Evolutionary conservation across 2,888 invertebrate species (phyloP), one percentile per base, ranked within the genome.

Genomic region (Altica lythri): DNA sequence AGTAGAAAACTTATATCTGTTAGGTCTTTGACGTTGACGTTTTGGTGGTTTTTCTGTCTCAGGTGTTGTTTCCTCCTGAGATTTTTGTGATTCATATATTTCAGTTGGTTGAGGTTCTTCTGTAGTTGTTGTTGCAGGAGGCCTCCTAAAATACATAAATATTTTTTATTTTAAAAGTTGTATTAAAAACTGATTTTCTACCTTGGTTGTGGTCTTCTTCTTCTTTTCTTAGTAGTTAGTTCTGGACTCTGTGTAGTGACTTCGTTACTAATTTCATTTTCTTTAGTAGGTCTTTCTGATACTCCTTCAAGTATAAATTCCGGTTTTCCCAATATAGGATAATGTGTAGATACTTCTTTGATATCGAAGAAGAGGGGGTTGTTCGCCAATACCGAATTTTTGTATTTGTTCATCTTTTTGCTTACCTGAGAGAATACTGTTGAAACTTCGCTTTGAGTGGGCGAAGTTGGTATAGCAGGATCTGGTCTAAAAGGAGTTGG

Each of bases 311-410:
- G 42, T 14, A 25, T 32, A 29, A 61, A 63, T 14, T 60, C 59
- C 0, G 70, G 72, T 50, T 57, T 65, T 32, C 53, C 53, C 10
- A 75, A 57, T 48, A 77, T 72, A 4, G 77, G 77, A 58, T 72
- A 77, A 67, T 77, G 77, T 0, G 77, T 77, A 1, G 77, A 77
- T 10, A 77, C 76, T 56, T 77, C 77, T 59, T 76, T 76, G 16
- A 76, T 66, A 56, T 71, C 73, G 54, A 72, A 77, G 51, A 64
- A 71, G 14, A 61, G 37, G 9, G 70, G 70, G 53, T 65, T 64
- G 22, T 49, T 67, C 25, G 55, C 64, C 42, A 65, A 27, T 6
- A 46, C 58, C 4, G 63, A 55, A 38, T 64, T 66, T 6, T 66
- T 62, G 25, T 62, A 60, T 19, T 62, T 62, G 45, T 68, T 69